Evolutionary conservation across 2,888 invertebrate species (phyloP), one percentile per base, ranked within the genome.

Genomic region (Dascillus cervinus): DNA sequence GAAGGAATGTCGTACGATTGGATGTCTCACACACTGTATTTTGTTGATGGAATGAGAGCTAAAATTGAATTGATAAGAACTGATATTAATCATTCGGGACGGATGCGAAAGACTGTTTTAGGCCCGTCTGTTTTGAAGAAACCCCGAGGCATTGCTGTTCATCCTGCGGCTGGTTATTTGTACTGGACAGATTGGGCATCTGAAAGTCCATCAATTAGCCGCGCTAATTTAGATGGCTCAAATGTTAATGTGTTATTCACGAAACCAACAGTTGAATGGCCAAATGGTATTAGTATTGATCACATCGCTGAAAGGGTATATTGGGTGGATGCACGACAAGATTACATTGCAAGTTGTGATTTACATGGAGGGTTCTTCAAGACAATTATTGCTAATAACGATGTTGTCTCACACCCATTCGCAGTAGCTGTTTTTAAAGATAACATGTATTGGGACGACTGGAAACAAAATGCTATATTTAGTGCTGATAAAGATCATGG

Each of bases 131-230:
- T 26, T 31, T 39, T 50, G 26, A 72, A 71, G 26, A 82, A 82
- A 47, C 89, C 89, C 0, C 66, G 86, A 38, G 83, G 88, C 4
- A 83, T 92, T 30, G 83, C 83, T 0, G 76, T 91, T 1, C 89
- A 91, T 65, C 90, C 91, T 0, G 72, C 72, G 53, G 76, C 77
- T 28, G 89, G 89, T 33, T 82, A 78, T 46, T 66, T 83, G 60
- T 91, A 85, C 58, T 89, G 89, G 86, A 87, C 89, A 0, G 91
- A 92, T 56, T 90, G 89, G 89, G 82, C 85, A 3, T 70, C 73
- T 2, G 71, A 70, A n/a, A 74, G 75, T 43, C 87, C 90, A 0
- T 79, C 82, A 0, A 78, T 92, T 4, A 82, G 81, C 4, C 69
- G 87, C 29, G 81, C 89, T 0, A 79, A 82, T 55, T 69, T 90